Evolutionary conservation across 2,113 vertebrate genomes (phyloP).

Genomic region (Forbesichthys papilliferus): DNA sequence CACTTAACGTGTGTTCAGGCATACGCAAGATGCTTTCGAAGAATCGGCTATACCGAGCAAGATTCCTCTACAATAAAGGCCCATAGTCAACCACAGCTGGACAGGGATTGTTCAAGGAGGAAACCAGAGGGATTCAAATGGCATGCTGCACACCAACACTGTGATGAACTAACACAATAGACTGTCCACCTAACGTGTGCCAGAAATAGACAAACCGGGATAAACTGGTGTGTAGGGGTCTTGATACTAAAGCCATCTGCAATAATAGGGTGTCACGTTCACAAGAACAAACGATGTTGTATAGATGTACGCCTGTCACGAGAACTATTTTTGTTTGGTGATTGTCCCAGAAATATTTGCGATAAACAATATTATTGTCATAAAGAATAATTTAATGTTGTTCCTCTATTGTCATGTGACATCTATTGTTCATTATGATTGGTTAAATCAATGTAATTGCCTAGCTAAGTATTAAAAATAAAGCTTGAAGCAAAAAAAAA

Average conservation of each 20-base stretch:
- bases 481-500: too few species aligned
- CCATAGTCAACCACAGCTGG: background rate
- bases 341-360: too few species aligned
- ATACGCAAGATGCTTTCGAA: too few species aligned
- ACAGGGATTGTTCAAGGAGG: background rate
- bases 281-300: background rate
- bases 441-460: too few species aligned
- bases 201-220: conserved; percentile 7
- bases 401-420: too few species aligned
- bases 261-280: background rate
- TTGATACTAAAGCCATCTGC: background rate
- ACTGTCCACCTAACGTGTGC: background rate
- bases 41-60: background rate
- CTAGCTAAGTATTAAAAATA: too few species aligned
- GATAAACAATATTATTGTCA: too few species aligned
- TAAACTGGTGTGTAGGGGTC: conserved; percentile 4
- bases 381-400: too few species aligned
- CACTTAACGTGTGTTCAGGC: too few species aligned
- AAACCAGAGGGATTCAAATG: background rate
- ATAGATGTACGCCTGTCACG: too few species aligned
- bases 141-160: background rate
- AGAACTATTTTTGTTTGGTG: too few species aligned
- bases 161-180: conserved; percentile 11
- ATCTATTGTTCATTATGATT: too few species aligned
- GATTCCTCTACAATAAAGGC: background rate